Conservation (phyloP, 2,888 invertebrate species). For the Metellina segmentata region DNA sequence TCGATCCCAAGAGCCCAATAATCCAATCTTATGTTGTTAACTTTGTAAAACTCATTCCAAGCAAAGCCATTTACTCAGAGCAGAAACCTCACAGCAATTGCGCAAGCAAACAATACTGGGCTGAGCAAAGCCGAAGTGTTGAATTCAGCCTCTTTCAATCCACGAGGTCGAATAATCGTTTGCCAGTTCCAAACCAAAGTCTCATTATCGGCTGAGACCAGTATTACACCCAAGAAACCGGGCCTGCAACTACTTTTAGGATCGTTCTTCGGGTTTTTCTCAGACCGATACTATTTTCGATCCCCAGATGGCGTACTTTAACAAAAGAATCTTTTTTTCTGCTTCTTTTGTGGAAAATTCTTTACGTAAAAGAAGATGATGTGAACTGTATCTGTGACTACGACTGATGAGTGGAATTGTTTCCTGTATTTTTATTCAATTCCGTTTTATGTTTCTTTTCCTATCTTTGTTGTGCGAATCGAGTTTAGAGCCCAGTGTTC, state of each 20-base stretch:
- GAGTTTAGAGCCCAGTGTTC: too few species aligned
- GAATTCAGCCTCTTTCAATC: constrained; percentile 47
- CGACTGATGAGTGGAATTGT: constrained; percentile 57
- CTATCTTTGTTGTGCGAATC: neutral
- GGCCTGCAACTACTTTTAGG: constrained; percentile 43
- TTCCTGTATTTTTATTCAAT: constrained; percentile 38
- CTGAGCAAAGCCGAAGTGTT: constrained; percentile 14
- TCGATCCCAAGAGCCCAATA: constrained; percentile 37
- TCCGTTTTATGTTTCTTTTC: constrained; percentile 34
- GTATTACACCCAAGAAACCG: constrained; percentile 58
- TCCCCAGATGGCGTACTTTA: constrained; percentile 52
- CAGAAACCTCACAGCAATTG: constrained; percentile 26
- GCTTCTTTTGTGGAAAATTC: neutral
- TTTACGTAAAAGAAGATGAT: constrained; percentile 51
- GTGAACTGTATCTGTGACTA: constrained; percentile 22
- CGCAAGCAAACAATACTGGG: neutral
- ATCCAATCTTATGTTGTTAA: constrained; percentile 32
- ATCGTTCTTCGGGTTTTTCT: constrained; percentile 14
- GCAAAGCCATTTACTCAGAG: constrained; percentile 36
- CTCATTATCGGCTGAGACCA: constrained; percentile 59
- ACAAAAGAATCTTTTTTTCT: constrained; percentile 24
- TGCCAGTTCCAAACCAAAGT: constrained; percentile 41
- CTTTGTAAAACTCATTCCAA: constrained; percentile 46
- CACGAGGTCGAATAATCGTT: constrained; percentile 60
- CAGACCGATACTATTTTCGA: constrained; percentile 40